A percentile compares a stretch with the other conserved stretches of the same genome.
Conservation (phyloP, 2,888 invertebrate species). For the Archips crataeganus region DNA sequence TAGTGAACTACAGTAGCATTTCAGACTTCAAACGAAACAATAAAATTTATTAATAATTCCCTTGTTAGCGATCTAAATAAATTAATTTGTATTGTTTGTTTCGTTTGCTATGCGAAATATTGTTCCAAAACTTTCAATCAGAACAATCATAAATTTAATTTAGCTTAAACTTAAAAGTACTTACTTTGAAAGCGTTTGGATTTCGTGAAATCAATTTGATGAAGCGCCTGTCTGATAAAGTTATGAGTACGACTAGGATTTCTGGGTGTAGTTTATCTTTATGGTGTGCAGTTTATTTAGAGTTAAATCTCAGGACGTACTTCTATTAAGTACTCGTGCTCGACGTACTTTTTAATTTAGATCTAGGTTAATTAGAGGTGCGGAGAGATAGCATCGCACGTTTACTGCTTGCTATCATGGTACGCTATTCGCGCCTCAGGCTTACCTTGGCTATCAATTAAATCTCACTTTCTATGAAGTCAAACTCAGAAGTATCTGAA, state of each 20-base stretch:
- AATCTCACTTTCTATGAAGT: no score
- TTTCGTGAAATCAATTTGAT: neutral
- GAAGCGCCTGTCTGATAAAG: neutral
- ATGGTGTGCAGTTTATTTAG: neutral
- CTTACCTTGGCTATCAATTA: no score
- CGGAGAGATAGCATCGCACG: no score
- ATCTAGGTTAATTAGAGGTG: no score
- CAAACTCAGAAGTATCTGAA: no score
- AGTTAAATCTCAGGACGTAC: no score
- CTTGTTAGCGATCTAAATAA: neutral
- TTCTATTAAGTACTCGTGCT: no score
- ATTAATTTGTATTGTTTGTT: neutral
- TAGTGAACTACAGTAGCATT: neutral
- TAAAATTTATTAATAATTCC: neutral
- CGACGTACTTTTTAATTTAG: no score
- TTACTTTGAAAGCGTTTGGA: neutral
- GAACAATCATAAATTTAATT: slow-evolving; percentile 3
- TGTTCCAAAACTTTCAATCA: neutral
- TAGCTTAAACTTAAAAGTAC: slow-evolving; percentile 2
- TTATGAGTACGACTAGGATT: neutral
- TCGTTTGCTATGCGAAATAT: slow-evolving; percentile 1
- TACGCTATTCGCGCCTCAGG: no score
- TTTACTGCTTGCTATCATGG: no score
- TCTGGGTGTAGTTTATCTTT: neutral
- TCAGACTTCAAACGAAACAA: neutral